Evolutionary conservation across 37 sponge, comb jelly and placozoan genomes (phyloP).

Genomic region (Crambe crambe): DNA sequence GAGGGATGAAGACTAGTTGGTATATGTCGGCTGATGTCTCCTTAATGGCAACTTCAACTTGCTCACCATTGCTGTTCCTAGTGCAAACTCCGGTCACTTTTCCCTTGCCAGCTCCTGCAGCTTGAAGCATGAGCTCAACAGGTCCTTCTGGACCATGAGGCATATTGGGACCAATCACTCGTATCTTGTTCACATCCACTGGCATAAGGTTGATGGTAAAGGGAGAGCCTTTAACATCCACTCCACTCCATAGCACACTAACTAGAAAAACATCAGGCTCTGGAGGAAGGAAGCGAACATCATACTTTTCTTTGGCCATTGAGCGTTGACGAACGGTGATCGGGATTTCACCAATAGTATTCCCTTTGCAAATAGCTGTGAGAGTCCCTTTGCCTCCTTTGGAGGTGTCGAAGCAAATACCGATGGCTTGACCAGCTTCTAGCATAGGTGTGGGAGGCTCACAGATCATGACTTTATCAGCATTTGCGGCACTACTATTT

Average conservation of each 20-base stretch:
- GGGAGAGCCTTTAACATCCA: conserved; percentile 73
- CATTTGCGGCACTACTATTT: conserved; percentile 30
- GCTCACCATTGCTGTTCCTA: conserved; percentile 55
- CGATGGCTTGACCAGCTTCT: conserved; percentile 51
- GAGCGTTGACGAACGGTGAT: conserved; percentile 33
- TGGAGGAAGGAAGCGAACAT: conserved; percentile 52
- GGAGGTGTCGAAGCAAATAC: conserved; percentile 40
- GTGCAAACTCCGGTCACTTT: conserved; percentile 55
- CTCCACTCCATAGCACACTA: conserved; percentile 57
- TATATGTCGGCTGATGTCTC: conserved; percentile 46
- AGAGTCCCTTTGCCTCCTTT: conserved; percentile 46
- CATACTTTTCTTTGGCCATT: conserved; percentile 22
- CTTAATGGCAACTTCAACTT: conserved; percentile 59
- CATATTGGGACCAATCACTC: conserved; percentile 54
- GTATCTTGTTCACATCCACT: conserved; percentile 50
- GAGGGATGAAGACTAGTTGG: conserved; percentile 40
- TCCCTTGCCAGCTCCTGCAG: conserved; percentile 54
- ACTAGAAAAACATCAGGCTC: conserved; percentile 58
- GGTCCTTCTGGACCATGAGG: conserved; percentile 40
- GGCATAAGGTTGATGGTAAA: conserved; percentile 72
- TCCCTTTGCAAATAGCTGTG: conserved; percentile 51
- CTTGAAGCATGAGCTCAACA: conserved; percentile 54
- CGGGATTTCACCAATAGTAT: conserved; percentile 51
- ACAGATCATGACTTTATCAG: conserved; percentile 40
- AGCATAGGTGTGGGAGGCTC: conserved; percentile 49